Evolutionary conservation across 30 jellyfish, hydroid and myxozoan species (phyloP).

Genomic region (Cassiopea andromeda): DNA sequence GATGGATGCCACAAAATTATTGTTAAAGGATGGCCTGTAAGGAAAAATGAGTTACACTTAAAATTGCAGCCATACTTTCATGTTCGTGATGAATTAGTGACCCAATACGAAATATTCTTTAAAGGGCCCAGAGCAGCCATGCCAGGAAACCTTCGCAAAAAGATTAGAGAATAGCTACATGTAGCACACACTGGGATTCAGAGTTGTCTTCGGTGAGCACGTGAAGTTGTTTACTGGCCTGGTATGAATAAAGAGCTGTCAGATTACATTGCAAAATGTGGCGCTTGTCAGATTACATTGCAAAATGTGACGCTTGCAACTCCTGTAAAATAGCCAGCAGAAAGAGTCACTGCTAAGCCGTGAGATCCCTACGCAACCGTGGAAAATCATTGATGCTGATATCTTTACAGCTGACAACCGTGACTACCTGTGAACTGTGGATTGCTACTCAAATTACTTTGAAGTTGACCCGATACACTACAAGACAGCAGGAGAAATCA

Average conservation of each 20-base stretch:
- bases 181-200: constrained; percentile 13
- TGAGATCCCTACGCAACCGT: constrained; percentile 30
- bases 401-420: constrained; percentile 20
- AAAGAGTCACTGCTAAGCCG: constrained; percentile 25
- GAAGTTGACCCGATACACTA: background rate
- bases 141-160: background rate
- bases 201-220: constrained; percentile 13
- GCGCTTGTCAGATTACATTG: constrained; percentile 11
- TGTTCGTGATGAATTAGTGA: constrained; percentile 32
- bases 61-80: background rate
- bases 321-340: constrained; percentile 11
- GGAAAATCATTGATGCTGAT: constrained; percentile 48
- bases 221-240: constrained; percentile 63
- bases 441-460: background rate
- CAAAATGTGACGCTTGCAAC: constrained; percentile 28
- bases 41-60: background rate
- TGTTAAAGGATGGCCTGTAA: constrained; percentile 16
- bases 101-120: constrained; percentile 11
- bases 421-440: constrained; percentile 17
- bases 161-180: background rate
- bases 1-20: background rate
- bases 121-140: background rate
- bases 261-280: constrained; percentile 29
- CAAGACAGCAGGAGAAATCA: constrained; percentile 10
- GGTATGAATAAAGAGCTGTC: constrained; percentile 26